Conservation (phyloP, 2,888 invertebrate species). For the Lepidocyrtinus sp. region DNA sequence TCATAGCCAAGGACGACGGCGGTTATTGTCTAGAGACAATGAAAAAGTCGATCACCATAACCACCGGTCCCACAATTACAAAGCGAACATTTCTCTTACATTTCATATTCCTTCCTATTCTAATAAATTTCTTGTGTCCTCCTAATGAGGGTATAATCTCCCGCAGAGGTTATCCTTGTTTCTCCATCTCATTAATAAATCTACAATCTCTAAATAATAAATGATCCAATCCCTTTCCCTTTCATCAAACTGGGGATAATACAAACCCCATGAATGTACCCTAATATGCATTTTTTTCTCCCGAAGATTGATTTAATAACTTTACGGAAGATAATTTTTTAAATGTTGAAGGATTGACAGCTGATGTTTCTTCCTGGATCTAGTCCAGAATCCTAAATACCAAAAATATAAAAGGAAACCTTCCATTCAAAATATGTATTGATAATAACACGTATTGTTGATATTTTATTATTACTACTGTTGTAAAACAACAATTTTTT, state of each 20-base stretch:
- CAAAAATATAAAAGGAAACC: background rate
- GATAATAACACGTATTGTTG: slow-evolving; percentile 24
- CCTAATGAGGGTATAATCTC: slow-evolving; percentile 53
- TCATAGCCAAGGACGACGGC: background rate
- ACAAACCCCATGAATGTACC: slow-evolving; percentile 20
- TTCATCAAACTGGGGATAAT: slow-evolving; percentile 37
- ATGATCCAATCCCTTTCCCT: slow-evolving; percentile 49
- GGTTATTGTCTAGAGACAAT: no score
- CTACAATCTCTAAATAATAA: slow-evolving; percentile 6
- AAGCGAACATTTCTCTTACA: background rate
- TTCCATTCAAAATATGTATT: background rate
- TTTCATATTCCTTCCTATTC: background rate
- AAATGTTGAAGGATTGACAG: slow-evolving; percentile 55
- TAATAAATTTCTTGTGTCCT: slow-evolving; percentile 50
- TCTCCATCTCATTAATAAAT: slow-evolving; percentile 51
- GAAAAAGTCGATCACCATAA: background rate
- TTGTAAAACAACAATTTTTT: slow-evolving; percentile 25
- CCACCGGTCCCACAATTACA: background rate
- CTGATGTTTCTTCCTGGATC: slow-evolving; percentile 37
- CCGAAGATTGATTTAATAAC: slow-evolving; percentile 17
- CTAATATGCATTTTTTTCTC: slow-evolving; percentile 23
- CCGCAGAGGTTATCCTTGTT: slow-evolving; percentile 49
- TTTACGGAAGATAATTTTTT: background rate
- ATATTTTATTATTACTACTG: slow-evolving; percentile 35
- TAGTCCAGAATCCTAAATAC: no score